Percentiles rank a stretch among this genome's conserved stretches.
Conservation (phyloP, 53 echinoderm and acorn worm species). For the Echinarachnius parma region DNA sequence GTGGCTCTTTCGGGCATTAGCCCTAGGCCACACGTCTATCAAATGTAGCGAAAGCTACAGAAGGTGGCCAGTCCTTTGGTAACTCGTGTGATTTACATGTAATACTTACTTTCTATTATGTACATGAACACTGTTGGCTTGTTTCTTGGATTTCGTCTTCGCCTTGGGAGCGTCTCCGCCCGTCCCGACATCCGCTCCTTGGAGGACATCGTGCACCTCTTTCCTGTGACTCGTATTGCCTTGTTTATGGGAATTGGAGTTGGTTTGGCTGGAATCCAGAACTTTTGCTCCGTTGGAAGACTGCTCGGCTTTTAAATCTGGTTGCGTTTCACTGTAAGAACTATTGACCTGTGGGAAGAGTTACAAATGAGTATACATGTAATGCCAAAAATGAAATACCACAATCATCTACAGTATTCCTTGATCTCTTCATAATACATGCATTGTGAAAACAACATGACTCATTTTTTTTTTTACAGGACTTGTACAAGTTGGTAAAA, state of each 20-base stretch:
- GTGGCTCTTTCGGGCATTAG: too few species aligned
- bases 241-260: slow-evolving; percentile 5
- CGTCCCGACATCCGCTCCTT: slow-evolving; percentile 1
- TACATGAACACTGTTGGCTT: neutral
- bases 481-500: too few species aligned
- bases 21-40: too few species aligned
- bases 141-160: slow-evolving; percentile 7
- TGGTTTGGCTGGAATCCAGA: neutral
- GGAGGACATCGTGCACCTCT: slow-evolving; percentile 19
- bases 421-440: too few species aligned
- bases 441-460: too few species aligned
- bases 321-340: neutral
- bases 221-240: slow-evolving; percentile 21
- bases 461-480: too few species aligned
- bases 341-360: slow-evolving; percentile 5
- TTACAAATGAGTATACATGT: neutral
- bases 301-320: neutral
- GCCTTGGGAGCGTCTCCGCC: neutral
- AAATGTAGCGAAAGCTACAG: too few species aligned
- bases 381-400: neutral
- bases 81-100: too few species aligned
- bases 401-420: too few species aligned
- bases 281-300: slow-evolving; percentile 13
- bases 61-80: too few species aligned
- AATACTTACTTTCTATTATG: neutral